phyloP scores from a whole-genome alignment of 2,113 vertebrate species.

The Charadrius vociferus region DNA sequence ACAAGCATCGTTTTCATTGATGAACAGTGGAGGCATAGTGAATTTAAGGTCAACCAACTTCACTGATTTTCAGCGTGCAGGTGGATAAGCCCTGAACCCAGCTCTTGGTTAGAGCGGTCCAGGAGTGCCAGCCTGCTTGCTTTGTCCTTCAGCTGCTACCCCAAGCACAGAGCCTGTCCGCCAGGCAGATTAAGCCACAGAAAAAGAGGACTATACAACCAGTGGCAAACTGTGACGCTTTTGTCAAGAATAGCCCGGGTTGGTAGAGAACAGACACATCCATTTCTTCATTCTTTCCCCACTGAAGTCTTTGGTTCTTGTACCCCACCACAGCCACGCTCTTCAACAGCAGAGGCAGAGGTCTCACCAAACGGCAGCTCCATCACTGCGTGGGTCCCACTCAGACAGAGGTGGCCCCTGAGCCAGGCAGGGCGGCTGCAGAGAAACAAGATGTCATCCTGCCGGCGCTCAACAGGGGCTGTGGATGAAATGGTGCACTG shows the following conservation, averaged over 20 bases:
- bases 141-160: neutral
- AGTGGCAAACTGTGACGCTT: neutral
- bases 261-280: neutral
- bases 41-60: neutral
- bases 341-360: neutral
- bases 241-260: neutral
- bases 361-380: neutral
- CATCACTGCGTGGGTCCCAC: rapidly evolving
- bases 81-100: neutral
- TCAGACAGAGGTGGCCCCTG: neutral
- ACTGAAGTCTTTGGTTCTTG: neutral
- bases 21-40: neutral
- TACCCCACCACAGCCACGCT: rapidly evolving
- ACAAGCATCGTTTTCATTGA: neutral
- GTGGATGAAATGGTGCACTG: too few relatives aligned
- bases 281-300: neutral
- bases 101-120: neutral
- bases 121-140: neutral
- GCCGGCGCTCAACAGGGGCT: rapidly evolving
- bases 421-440: neutral
- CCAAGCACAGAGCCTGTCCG: rapidly evolving
- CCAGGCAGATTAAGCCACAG: neutral
- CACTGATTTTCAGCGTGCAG: neutral
- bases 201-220: neutral
- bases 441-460: neutral